Conservation (phyloP, 2,113 vertebrate species). For the Pleuronectes platessa region DNA sequence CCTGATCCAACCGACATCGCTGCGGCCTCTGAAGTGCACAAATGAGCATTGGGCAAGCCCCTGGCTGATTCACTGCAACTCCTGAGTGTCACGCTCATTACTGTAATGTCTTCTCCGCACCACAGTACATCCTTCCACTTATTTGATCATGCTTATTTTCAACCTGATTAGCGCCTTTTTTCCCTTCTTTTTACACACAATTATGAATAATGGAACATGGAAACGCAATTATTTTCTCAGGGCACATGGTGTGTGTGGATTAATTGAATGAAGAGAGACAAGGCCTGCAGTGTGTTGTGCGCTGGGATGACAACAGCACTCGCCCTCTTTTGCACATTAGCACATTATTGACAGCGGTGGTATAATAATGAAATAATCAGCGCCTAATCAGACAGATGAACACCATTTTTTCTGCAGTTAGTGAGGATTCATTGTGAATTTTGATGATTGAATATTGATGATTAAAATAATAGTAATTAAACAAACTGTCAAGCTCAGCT, state of each 20-base stretch:
- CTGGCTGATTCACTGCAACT: conserved; percentile 45
- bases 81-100: conserved; percentile 58
- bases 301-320: conserved; percentile 10
- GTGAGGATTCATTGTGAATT: background rate
- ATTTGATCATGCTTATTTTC: conserved; percentile 48
- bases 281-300: conserved; percentile 13
- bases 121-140: conserved; percentile 23
- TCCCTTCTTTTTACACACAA: conserved; percentile 31
- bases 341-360: conserved; percentile 20
- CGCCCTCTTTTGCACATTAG: background rate
- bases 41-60: conserved; percentile 38
- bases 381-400: conserved; percentile 20
- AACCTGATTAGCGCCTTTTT: conserved; percentile 31
- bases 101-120: conserved; percentile 48
- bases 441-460: background rate
- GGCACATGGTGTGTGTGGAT: conserved; percentile 25
- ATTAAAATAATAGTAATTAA: conserved; percentile 10
- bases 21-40: conserved; percentile 48
- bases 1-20: conserved; percentile 48
- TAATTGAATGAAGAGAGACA: conserved; percentile 35
- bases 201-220: conserved; percentile 54
- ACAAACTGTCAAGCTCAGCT: background rate
- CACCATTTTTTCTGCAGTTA: background rate
- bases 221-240: conserved; percentile 48
- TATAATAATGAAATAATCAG: conserved; percentile 31